These are phyloP conservation scores for Mesorhabditis sp. DNA, from an alignment of 2,888 invertebrate genomes.

Conservation along the genomic window DNA sequence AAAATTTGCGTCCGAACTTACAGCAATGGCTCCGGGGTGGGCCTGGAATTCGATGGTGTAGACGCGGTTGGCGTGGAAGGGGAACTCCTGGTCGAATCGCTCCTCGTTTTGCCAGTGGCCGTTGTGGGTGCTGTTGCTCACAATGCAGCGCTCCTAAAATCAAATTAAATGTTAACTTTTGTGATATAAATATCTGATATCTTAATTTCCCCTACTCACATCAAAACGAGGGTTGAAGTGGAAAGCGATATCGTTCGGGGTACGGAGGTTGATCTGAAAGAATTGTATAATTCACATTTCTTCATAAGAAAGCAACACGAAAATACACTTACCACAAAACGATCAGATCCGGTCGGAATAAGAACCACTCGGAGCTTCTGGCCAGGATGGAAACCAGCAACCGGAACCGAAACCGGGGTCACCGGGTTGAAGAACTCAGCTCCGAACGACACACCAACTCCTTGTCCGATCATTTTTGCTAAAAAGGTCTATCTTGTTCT, in stretches of 20 bases:
- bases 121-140: slow-evolving; percentile 69
- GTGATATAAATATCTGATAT: too few relatives aligned
- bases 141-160: slow-evolving; percentile 62
- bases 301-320: not conserved
- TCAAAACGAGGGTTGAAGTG: slow-evolving; percentile 77
- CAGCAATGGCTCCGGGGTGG: slow-evolving; percentile 28
- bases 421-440: slow-evolving; percentile 37
- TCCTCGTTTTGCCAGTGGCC: slow-evolving; percentile 65
- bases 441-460: slow-evolving; percentile 22
- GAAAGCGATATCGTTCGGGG: slow-evolving; percentile 71
- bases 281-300: not conserved
- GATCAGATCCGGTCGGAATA: slow-evolving; percentile 19
- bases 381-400: slow-evolving; percentile 34
- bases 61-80: slow-evolving; percentile 26
- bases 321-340: slow-evolving; percentile 13
- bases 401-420: slow-evolving; percentile 31
- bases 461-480: not conserved
- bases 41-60: slow-evolving; percentile 41
- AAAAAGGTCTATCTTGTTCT: too few relatives aligned
- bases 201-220: slow-evolving; percentile 8
- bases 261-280: slow-evolving; percentile 70
- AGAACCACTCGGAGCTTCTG: slow-evolving; percentile 34
- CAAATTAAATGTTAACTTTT: slow-evolving; percentile 4
- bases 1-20: slow-evolving; percentile 12
- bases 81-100: slow-evolving; percentile 18